Evolutionary conservation across 2,888 invertebrate species (phyloP).

Genomic region (Catocala nupta): DNA sequence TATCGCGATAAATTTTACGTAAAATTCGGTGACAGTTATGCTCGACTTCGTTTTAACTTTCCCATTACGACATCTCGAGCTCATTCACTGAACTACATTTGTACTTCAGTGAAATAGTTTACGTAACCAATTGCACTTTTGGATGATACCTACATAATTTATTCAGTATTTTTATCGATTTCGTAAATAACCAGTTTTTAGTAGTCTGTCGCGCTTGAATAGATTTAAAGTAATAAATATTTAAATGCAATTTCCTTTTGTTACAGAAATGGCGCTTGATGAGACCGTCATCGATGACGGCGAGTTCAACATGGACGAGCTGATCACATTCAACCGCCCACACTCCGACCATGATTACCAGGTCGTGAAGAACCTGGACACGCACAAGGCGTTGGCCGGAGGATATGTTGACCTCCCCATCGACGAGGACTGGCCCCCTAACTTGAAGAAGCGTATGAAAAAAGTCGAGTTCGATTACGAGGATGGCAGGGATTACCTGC

Average conservation of each 20-base stretch:
- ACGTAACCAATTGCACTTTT: constrained; percentile 38
- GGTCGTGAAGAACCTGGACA: constrained; percentile 70
- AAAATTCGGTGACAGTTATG: constrained; percentile 40
- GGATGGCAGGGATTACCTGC: constrained; percentile 75
- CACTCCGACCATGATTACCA: constrained; percentile 85
- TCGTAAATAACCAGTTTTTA: constrained; percentile 5
- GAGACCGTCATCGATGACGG: constrained; percentile 87
- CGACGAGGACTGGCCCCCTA: constrained; percentile 88
- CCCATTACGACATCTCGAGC: constrained; percentile 42
- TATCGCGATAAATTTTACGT: constrained; percentile 31
- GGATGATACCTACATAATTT: constrained; percentile 16
- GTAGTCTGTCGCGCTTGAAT: background rate
- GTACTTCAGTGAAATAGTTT: constrained; percentile 27
- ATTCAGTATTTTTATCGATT: constrained; percentile 6
- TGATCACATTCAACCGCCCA: constrained; percentile 85
- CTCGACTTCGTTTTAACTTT: constrained; percentile 47
- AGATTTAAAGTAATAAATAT: too few species aligned
- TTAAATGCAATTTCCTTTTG: constrained; percentile 12
- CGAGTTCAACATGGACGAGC: constrained; percentile 88
- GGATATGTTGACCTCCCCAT: constrained; percentile 87
- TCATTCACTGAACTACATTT: constrained; percentile 37
- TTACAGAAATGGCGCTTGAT: constrained; percentile 77
- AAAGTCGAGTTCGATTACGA: constrained; percentile 78
- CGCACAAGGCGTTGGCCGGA: constrained; percentile 63
- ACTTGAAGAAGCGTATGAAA: constrained; percentile 82